A percentile compares a stretch with the other conserved stretches of the same genome.
Evolutionary conservation across 2,113 vertebrate species (phyloP).

Genomic region (Lontra canadensis): DNA sequence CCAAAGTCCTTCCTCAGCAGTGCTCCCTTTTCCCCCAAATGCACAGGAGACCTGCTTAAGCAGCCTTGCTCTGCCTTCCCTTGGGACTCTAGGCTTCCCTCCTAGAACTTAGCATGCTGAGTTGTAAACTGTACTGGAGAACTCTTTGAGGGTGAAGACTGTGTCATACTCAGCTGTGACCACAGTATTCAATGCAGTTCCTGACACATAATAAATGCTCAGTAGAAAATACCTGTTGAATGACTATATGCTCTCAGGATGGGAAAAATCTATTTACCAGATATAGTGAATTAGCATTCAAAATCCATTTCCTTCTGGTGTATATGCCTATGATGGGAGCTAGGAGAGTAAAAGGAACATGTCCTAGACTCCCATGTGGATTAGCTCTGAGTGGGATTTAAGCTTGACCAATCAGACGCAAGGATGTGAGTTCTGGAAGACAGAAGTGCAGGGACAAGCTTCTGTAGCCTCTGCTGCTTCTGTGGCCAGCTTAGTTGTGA

Average conservation of each 20-base stretch:
- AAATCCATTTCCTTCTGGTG: not conserved
- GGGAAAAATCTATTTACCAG: not conserved
- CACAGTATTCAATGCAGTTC: not conserved
- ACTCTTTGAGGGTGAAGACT: not conserved
- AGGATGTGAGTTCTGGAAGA: not conserved
- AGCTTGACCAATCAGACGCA: not conserved
- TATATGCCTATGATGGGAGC: rapidly evolving
- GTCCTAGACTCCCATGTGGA: not conserved
- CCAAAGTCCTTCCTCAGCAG: not conserved
- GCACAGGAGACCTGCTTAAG: not conserved
- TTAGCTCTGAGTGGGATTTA: not conserved
- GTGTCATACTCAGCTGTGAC: not conserved
- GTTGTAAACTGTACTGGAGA: not conserved
- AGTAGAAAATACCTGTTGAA: not conserved
- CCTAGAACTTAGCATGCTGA: not conserved
- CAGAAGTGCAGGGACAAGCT: not conserved
- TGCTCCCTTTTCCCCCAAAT: rapidly evolving
- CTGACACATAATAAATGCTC: not conserved
- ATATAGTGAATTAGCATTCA: not conserved
- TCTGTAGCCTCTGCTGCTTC: not conserved
- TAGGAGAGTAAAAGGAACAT: not conserved
- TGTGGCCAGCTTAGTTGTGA: not conserved
- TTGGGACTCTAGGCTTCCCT: not conserved
- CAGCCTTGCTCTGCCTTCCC: not conserved
- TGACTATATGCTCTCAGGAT: not conserved